phyloP scores from a whole-genome alignment of 2,113 vertebrate genomes.

The Serinus canaria region DNA sequence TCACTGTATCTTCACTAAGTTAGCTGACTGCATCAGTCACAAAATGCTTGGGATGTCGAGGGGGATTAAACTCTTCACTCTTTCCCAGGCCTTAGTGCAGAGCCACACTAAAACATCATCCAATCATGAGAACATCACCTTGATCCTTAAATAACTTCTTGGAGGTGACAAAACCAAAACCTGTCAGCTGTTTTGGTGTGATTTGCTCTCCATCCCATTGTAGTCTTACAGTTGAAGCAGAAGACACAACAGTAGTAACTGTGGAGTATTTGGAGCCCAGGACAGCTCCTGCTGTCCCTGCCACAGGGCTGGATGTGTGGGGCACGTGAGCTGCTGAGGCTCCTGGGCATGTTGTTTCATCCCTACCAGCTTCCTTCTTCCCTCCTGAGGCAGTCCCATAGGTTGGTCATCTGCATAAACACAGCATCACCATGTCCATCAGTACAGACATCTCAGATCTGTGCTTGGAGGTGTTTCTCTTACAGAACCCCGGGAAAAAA shows the following conservation, averaged over 20 bases:
- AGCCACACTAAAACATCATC: not conserved
- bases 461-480: not conserved
- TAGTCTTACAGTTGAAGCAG: not conserved
- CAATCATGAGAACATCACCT: not conserved
- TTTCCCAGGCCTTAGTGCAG: not conserved
- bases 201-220: not conserved
- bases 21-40: not conserved
- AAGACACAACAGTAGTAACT: not conserved
- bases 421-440: not conserved
- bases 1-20: not conserved
- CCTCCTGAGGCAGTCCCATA: not conserved
- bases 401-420: fast-evolving
- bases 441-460: fast-evolving
- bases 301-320: not conserved
- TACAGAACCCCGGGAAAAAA: not conserved
- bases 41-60: not conserved
- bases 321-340: not conserved
- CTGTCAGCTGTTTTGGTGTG: not conserved
- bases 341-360: not conserved
- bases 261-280: not conserved
- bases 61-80: not conserved
- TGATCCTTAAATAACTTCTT: not conserved
- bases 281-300: not conserved
- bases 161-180: not conserved
- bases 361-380: not conserved